Percentiles rank a stretch among this genome's conserved stretches.
Evolutionary conservation across 2,888 invertebrate species (phyloP).

Genomic region (Gortyna flavago): DNA sequence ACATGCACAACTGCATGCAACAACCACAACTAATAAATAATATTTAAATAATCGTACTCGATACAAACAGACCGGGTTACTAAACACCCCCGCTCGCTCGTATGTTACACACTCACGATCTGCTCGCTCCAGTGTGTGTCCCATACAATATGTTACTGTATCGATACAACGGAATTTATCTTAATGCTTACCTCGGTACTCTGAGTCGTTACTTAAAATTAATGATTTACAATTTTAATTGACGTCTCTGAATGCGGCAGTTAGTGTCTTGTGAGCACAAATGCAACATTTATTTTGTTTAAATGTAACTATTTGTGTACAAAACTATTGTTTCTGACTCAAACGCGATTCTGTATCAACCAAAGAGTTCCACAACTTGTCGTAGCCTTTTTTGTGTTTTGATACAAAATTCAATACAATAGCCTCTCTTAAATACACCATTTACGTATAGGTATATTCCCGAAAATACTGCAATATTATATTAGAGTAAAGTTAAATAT

Average conservation of each 20-base stretch:
- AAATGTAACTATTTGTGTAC: conserved; percentile 48
- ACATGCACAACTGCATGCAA: conserved; percentile 45
- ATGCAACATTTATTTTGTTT: conserved; percentile 47
- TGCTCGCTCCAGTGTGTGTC: neutral
- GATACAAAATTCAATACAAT: conserved; percentile 49
- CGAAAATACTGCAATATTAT: conserved; percentile 58
- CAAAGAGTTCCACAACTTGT: neutral
- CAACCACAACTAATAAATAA: conserved; percentile 42
- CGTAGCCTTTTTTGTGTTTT: conserved; percentile 3
- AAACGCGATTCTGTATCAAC: conserved; percentile 42
- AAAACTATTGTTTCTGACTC: conserved; percentile 11
- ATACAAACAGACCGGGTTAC: neutral
- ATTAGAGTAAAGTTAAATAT: conserved; percentile 48
- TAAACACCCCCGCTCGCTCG: neutral
- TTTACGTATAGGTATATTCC: conserved; percentile 49
- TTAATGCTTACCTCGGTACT: neutral
- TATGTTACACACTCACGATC: neutral
- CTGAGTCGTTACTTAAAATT: conserved; percentile 12
- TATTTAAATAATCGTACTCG: conserved; percentile 26
- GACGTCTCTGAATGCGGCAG: neutral
- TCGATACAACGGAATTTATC: neutral
- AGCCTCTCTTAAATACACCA: conserved; percentile 29
- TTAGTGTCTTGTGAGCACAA: conserved; percentile 20
- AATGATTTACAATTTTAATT: conserved; percentile 1
- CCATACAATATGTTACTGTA: conserved; percentile 1